Base-by-base conservation (phyloP, 2,797 vertebrate genomes). In the Tapirus indicus region DNA sequence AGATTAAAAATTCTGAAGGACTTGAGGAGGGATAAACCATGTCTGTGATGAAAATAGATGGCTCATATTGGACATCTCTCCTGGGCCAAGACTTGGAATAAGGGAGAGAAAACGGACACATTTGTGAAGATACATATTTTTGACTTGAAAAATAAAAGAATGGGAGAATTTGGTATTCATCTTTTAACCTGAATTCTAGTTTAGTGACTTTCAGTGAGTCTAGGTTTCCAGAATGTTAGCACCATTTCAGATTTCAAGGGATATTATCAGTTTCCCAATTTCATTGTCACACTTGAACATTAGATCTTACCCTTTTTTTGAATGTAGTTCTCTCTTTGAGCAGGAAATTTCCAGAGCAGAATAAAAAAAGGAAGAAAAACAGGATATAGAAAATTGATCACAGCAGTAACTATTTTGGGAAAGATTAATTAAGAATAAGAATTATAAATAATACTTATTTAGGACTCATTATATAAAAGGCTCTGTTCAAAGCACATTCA, bases 371-470 rank as follows among this genome's bases (percentile, higher is more conserved):
- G 11, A 49, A 93, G 64, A 83, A 75, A 92, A 94, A 75, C 18
- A 88, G 27, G 62, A 83, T 74, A 68, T n/a, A 74, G 62, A 78
- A 90, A 88, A 86, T 44, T 88, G 52, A 88, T 95, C 75, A 89
- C 54, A 77, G 56, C 11, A 71, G 56, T 90, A 60, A 91, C 78
- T 91, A 85, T 95, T 97, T 88, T 4, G 20, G 58, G n/a, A 91
- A 87, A 56, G 14, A 88, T 95, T 94, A 90, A 95, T 87, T 62
- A 93, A 91, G 64, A 84, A 95, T 78, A 95, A 84, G 64, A 91
- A 95, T 96, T 68, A 83, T 83, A 93, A 97, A 93, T 88, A 90
- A 87, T 56, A 84, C 74, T 93, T 94, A 82, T 87, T 96, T 88
- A 94, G 25, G 54, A 49, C 49, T 90, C 71, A 66, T 90, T 75